Evolutionary conservation across 1,140 invertebrate genomes (phyloP), one percentile per base, ranked within the genome.

Genomic region (Drosophila elegans): DNA sequence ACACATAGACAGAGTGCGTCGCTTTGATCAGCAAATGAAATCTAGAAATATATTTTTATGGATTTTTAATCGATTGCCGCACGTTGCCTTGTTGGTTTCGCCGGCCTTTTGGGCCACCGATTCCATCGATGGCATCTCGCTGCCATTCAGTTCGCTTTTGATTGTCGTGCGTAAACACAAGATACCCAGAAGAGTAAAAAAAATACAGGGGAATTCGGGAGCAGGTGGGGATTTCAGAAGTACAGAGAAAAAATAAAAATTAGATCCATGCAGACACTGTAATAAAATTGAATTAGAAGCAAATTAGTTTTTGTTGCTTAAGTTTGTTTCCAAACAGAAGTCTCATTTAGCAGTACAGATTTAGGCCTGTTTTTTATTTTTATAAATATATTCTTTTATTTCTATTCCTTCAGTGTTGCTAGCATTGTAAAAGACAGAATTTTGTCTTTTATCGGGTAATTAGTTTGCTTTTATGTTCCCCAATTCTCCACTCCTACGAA

Each of bases 11-110:
- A 42, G 12, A 38, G 54, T 54, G 55, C 63, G 63, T 68, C 51
- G 53, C 41, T 82, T 74, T 39, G 85, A 89, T 89, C 84, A 84
- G 80, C 78, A 89, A 88, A 89, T 84, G 84, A 89, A 84, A 89
- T 89, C 84, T 89, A 89, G 85, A 90, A 89, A 89, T 89, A 90
- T 89, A 89, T 84, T 89, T 89, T 89, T 89, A 89, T 89, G 84
- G 84, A 89, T 90, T 89, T 89, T 89, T 90, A 89, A 89, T 89
- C 84, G 84, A 89, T 89, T 89, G 84, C 77, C 80, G 80, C 56
- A 67, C 54, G 73, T 55, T 75, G 62, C 29, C 52, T 62, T 34
- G 64, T 62, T 44, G 42, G 12, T 48, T 41, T 51, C 11, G 45
- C 46, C 53, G 57, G 71, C 59, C 51, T 56, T 66, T 79, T 69